These are phyloP conservation scores for Tachysurus fulvidraco DNA, from an alignment of 2,113 vertebrate species.

Conservation along the genomic window DNA sequence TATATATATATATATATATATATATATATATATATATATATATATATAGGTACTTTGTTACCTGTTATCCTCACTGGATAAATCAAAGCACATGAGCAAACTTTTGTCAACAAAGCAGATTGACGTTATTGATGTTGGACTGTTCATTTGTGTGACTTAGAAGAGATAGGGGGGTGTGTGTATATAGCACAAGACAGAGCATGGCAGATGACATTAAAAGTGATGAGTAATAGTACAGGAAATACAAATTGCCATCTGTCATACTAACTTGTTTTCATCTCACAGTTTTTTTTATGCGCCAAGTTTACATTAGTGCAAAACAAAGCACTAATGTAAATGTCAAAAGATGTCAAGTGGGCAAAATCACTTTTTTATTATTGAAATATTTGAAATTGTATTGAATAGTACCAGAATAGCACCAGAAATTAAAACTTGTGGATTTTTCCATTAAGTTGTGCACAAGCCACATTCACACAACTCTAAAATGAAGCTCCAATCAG, in stretches of 20 bases:
- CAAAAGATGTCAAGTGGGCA: not conserved
- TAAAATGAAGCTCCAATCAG: not conserved
- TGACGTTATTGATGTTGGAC: slow-evolving; percentile 3
- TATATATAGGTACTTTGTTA: not conserved
- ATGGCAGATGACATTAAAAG: not conserved
- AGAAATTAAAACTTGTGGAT: not conserved
- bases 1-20: no score
- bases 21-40: no score
- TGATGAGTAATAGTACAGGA: slow-evolving; percentile 35
- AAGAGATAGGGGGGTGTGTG: not conserved
- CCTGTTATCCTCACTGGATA: not conserved
- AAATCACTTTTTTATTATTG: not conserved
- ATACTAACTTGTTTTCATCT: not conserved
- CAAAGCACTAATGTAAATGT: not conserved
- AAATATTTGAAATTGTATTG: not conserved
- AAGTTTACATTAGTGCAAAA: not conserved
- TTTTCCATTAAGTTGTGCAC: not conserved
- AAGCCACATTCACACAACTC: not conserved
- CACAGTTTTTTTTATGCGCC: not conserved
- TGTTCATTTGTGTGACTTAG: slow-evolving; percentile 24
- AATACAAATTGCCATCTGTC: slow-evolving; percentile 7
- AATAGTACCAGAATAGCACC: no score
- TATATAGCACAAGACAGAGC: slow-evolving; percentile 21
- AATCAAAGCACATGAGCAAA: not conserved
- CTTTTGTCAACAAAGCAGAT: not conserved